These are phyloP conservation scores for Steromphala cineraria DNA, from an alignment of 2,888 invertebrate genomes.

Conservation along the genomic window DNA sequence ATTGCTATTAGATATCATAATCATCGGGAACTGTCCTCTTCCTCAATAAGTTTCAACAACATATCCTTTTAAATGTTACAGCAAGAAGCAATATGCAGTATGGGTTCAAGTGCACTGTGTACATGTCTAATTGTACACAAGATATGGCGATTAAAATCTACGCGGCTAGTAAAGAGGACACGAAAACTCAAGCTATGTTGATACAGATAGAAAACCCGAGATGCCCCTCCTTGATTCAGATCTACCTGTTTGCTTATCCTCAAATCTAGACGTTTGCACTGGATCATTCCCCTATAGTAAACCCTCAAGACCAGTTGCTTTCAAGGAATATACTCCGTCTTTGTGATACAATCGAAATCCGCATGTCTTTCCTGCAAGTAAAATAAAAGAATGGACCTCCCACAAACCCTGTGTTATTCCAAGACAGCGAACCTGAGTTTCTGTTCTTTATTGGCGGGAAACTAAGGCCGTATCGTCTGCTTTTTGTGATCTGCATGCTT, in stretches of 20 bases:
- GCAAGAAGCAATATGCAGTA: not conserved
- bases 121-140: not conserved
- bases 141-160: not conserved
- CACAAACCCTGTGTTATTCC: not conserved
- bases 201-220: not conserved
- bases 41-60: too few relatives aligned
- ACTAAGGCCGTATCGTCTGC: not conserved
- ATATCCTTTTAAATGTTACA: too few relatives aligned
- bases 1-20: too few relatives aligned
- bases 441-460: not conserved
- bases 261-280: not conserved
- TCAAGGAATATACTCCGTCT: not conserved
- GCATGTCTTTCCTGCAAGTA: not conserved
- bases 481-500: not conserved
- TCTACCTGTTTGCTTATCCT: not conserved
- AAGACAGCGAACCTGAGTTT: not conserved
- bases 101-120: not conserved
- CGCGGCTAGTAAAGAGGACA: not conserved
- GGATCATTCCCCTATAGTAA: not conserved
- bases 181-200: not conserved
- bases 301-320: not conserved
- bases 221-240: not conserved
- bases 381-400: not conserved
- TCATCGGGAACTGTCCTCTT: too few relatives aligned
- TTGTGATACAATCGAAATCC: not conserved